Conservation (phyloP, 2,797 vertebrate species). For the Semaprochilodus insignis region DNA sequence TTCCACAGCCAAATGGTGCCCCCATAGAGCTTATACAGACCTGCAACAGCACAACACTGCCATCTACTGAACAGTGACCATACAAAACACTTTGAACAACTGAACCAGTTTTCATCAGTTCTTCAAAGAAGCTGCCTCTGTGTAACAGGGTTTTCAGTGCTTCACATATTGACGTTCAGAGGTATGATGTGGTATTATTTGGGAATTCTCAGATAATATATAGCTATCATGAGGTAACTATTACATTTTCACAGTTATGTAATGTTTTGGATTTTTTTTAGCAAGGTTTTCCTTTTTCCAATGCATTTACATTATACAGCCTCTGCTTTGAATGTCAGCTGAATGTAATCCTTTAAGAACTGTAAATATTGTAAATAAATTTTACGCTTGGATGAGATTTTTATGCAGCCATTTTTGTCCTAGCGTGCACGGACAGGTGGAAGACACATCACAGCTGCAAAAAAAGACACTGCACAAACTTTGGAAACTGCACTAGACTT, state of each 20-base stretch:
- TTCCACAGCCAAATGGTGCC: slow-evolving; percentile 2
- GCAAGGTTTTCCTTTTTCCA: slow-evolving; percentile 21
- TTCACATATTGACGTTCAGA: slow-evolving; percentile 18
- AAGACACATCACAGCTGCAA: slow-evolving; percentile 4
- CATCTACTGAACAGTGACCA: slow-evolving; percentile 62
- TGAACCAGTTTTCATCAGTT: background rate
- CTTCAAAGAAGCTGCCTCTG: background rate
- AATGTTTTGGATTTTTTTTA: slow-evolving; percentile 8
- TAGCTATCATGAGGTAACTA: slow-evolving; percentile 11
- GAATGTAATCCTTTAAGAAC: slow-evolving; percentile 65
- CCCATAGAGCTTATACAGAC: background rate
- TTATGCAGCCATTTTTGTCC: slow-evolving; percentile 27
- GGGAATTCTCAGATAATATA: background rate
- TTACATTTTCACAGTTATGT: slow-evolving; percentile 21
- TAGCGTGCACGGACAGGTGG: background rate
- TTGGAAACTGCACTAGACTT: background rate
- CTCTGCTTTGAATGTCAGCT: slow-evolving; percentile 53
- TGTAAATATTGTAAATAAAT: slow-evolving; percentile 78
- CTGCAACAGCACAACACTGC: slow-evolving; percentile 62
- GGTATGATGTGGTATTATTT: slow-evolving; percentile 7
- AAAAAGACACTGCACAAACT: background rate
- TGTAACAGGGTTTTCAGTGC: slow-evolving; percentile 15
- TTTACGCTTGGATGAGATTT: slow-evolving; percentile 58
- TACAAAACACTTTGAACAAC: background rate
- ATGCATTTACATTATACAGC: slow-evolving; percentile 35